Base-by-base conservation (phyloP, 2,113 vertebrate genomes). In the Glaucidium brasilianum region DNA sequence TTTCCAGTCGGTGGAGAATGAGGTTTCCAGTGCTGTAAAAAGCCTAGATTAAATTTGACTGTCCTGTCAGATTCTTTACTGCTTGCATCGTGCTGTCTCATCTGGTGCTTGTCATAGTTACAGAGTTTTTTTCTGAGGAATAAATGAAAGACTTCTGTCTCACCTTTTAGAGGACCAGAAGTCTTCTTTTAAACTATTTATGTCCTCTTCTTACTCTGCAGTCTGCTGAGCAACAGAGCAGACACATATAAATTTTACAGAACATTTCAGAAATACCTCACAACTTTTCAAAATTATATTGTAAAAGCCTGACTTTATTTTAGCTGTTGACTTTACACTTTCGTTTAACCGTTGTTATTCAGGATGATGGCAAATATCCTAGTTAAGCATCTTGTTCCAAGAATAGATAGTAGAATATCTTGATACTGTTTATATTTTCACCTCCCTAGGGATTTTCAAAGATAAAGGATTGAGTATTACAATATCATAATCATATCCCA, bases 101-200 rank as follows among this genome's bases (percentile, higher is more conserved):
- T 76, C 58, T 76, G 25, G 25, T 60, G 73, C 67, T 95, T 16
- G 2, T 72, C 60, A 73, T 21, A 45, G 71, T 60, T 56, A 35
- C 49, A 91, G 72, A 85, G 18, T 4, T 29, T 81, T 92, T 71
- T 71, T 23, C 26, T 56, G 13, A 94, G 37, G 52, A 84, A 91
- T 84, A 85, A 94, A 87, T 89, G 77, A 92, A 93, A 91, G 27
- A 30, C 16, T 85, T 81, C 21, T 96, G 73, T 64, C 58, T 94
- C 81, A 85, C 53, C 56, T 87, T 82, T 90, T 87, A 85, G 69
- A 91, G n/a, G 26, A 87, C 52, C 74, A 91, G 52, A 81, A 92
- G 32, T 43, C 35, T 68, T 78, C 50, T 27, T 92, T 85, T 82
- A 82, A 92, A 82, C 47, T 93, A 88, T 91, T 95, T 73, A 79